These are phyloP conservation scores for Andrena bicolor DNA, from an alignment of 2,888 invertebrate species.

Conservation along the genomic window DNA sequence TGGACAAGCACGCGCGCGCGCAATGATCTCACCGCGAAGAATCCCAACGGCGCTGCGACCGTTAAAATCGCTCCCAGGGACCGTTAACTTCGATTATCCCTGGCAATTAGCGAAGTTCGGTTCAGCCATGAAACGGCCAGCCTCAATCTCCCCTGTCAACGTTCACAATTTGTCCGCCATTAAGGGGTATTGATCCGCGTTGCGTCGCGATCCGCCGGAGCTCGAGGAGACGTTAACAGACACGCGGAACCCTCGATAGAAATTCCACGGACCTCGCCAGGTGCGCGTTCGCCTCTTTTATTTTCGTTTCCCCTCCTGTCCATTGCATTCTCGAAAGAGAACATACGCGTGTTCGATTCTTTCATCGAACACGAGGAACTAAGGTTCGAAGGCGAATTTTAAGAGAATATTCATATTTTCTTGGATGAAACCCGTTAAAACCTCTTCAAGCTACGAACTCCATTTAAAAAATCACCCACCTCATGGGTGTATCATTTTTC, in stretches of 20 bases:
- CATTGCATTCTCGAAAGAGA: background rate
- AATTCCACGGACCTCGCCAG: slow-evolving; percentile 28
- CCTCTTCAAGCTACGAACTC: background rate
- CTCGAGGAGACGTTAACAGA: slow-evolving; percentile 2
- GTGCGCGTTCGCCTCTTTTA: slow-evolving; percentile 18
- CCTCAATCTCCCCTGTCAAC: slow-evolving; percentile 56
- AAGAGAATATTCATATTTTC: background rate
- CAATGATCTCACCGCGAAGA: slow-evolving; percentile 67
- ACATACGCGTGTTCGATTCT: no score
- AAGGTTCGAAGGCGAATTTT: no score
- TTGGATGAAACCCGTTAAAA: background rate
- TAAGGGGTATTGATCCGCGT: slow-evolving; percentile 53
- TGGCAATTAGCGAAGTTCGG: slow-evolving; percentile 76
- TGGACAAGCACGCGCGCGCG: slow-evolving; percentile 13
- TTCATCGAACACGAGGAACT: no score
- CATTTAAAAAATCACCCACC: background rate
- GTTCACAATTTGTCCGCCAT: slow-evolving; percentile 59
- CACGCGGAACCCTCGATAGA: slow-evolving; percentile 6
- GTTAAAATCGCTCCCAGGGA: slow-evolving; percentile 72
- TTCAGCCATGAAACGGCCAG: slow-evolving; percentile 41
- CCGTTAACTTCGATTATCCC: slow-evolving; percentile 68
- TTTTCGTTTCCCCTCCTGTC: background rate
- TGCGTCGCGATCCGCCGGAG: slow-evolving; percentile 32
- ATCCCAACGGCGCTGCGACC: slow-evolving; percentile 66
- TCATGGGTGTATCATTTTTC: background rate